These are phyloP conservation scores for Micrastur ruficollis DNA, from an alignment of 2,797 vertebrate species.

Conservation along the genomic window DNA sequence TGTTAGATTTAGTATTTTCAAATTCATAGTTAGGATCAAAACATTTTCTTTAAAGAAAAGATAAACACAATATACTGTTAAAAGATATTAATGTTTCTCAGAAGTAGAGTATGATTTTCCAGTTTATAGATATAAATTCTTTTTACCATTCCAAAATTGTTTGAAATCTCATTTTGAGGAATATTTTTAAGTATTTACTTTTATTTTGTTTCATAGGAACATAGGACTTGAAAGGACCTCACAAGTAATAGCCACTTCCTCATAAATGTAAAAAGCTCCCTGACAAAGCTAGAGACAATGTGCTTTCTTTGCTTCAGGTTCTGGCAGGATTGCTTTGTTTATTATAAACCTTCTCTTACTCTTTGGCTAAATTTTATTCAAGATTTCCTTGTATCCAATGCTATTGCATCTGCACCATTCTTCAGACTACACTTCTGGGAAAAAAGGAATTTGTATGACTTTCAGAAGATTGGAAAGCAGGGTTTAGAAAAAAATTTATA, in stretches of 20 bases:
- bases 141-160: not conserved
- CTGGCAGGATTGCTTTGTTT: not conserved
- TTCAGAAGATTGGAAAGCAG: not conserved
- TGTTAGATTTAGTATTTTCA: not conserved
- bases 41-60: not conserved
- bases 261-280: not conserved
- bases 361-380: not conserved
- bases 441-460: not conserved
- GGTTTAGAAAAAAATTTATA: not conserved
- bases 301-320: not conserved
- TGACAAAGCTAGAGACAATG: not conserved
- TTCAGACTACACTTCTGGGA: not conserved
- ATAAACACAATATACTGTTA: not conserved
- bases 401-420: not conserved
- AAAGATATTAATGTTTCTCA: not conserved
- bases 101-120: not conserved
- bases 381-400: not conserved
- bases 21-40: not conserved
- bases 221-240: not conserved
- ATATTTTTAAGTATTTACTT: not conserved
- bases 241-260: not conserved
- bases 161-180: not conserved
- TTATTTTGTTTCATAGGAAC: not conserved
- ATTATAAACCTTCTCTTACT: not conserved
- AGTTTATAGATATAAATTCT: not conserved